phyloP scores from a whole-genome alignment of 2,888 invertebrate genomes.

The Celastrina argiolus region DNA sequence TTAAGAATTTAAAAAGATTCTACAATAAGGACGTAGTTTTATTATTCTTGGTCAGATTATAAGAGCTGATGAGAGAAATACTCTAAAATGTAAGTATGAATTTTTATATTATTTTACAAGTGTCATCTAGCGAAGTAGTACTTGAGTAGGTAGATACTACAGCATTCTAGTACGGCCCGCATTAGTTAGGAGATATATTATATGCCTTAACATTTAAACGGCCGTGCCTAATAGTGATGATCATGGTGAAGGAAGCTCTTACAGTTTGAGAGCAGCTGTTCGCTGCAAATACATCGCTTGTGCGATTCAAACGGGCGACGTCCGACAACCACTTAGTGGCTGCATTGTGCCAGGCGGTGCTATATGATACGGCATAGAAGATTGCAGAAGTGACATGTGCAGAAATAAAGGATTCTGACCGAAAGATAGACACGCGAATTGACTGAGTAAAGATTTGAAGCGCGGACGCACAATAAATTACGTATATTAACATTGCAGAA shows the following conservation, averaged over 20 bases:
- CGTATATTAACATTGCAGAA: too few relatives aligned
- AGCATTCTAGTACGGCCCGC: too few relatives aligned
- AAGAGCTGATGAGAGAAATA: too few relatives aligned
- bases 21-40: too few relatives aligned
- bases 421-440: neutral
- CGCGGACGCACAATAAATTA: too few relatives aligned
- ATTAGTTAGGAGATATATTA: too few relatives aligned
- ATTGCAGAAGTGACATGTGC: conserved; percentile 20
- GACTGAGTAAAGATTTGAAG: too few relatives aligned
- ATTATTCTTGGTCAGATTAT: too few relatives aligned
- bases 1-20: neutral
- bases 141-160: too few relatives aligned
- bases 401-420: neutral
- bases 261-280: conserved; percentile 29
- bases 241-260: neutral
- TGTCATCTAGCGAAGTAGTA: too few relatives aligned
- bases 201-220: neutral
- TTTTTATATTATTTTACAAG: too few relatives aligned
- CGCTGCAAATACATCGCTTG: conserved; percentile 35
- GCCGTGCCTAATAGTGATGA: neutral
- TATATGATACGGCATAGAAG: conserved; percentile 19
- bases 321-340: conserved; percentile 59
- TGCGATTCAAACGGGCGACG: conserved; percentile 35
- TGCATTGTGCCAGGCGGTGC: conserved; percentile 42
- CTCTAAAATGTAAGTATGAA: too few relatives aligned